Conservation (phyloP, 2,888 invertebrate species). For the Phania funesta region DNA sequence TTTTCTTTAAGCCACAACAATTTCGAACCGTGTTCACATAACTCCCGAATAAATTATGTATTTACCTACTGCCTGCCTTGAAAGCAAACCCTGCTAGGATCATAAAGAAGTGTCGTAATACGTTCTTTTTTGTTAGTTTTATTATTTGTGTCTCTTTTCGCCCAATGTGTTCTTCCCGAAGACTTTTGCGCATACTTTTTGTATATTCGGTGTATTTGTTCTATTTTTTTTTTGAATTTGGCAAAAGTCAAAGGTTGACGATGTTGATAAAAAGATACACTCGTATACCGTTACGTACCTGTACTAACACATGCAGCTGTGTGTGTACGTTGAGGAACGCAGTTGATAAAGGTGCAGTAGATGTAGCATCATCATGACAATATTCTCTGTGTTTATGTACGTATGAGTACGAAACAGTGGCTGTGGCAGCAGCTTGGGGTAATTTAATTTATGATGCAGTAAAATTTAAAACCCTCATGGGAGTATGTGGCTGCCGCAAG, state of each 20-base stretch:
- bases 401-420: slow-evolving; percentile 51
- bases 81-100: background rate
- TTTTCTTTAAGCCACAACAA: too few relatives aligned
- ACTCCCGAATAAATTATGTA: too few relatives aligned
- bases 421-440: slow-evolving; percentile 68
- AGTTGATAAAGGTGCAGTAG: slow-evolving; percentile 65
- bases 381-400: slow-evolving; percentile 46
- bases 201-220: slow-evolving; percentile 56
- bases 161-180: slow-evolving; percentile 50
- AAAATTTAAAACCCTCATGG: slow-evolving; percentile 71
- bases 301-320: slow-evolving; percentile 9
- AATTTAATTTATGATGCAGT: slow-evolving; percentile 73
- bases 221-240: slow-evolving; percentile 40
- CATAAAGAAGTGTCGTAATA: background rate
- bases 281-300: slow-evolving; percentile 35
- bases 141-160: slow-evolving; percentile 49
- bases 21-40: too few relatives aligned
- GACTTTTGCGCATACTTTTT: slow-evolving; percentile 68
- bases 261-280: slow-evolving; percentile 44
- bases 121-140: slow-evolving; percentile 23
- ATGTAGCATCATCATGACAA: slow-evolving; percentile 63
- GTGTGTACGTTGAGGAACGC: slow-evolving; percentile 39
- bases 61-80: background rate
- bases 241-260: slow-evolving; percentile 65
- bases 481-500: slow-evolving; percentile 66